Evolutionary conservation across 2,113 vertebrate genomes (phyloP).

Genomic region (Myrmecobius fasciatus): DNA sequence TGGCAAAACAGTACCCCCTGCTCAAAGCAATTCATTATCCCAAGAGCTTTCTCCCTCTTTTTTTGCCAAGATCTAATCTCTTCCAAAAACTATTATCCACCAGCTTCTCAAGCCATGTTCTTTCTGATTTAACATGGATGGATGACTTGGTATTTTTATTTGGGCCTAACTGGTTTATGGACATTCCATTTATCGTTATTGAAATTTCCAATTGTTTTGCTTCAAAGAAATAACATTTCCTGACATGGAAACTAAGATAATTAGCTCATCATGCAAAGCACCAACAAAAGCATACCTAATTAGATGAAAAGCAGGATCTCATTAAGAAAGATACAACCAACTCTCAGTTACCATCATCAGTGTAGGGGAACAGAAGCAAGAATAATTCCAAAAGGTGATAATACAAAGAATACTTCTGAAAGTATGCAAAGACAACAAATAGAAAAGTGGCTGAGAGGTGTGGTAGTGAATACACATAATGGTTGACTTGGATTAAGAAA

Average conservation of each 20-base stretch:
- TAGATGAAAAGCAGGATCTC: slow-evolving; percentile 5
- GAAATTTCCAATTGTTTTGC: slow-evolving; percentile 58
- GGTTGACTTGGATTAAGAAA: background rate
- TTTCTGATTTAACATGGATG: slow-evolving; percentile 35
- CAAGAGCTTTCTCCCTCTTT: slow-evolving; percentile 24
- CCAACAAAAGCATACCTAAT: slow-evolving; percentile 7
- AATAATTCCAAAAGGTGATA: slow-evolving; percentile 18
- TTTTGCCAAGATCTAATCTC: slow-evolving; percentile 38
- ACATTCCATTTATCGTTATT: slow-evolving; percentile 60
- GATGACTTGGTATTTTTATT: slow-evolving; percentile 6
- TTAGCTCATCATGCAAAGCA: slow-evolving; percentile 47
- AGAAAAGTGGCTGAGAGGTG: background rate
- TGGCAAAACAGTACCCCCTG: slow-evolving; percentile 14
- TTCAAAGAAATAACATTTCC: slow-evolving; percentile 63
- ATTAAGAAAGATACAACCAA: slow-evolving; percentile 2
- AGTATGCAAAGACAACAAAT: background rate
- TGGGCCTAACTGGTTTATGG: slow-evolving; percentile 55
- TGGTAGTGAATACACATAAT: background rate
- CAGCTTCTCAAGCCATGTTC: slow-evolving; percentile 38
- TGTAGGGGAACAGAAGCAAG: background rate
- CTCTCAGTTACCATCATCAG: slow-evolving; percentile 35
- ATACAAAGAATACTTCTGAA: slow-evolving; percentile 21
- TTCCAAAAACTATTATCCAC: slow-evolving; percentile 61
- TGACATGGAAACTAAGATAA: slow-evolving; percentile 48
- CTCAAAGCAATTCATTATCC: slow-evolving; percentile 63